These are phyloP conservation scores for Athene noctua DNA, from an alignment of 2,113 vertebrate genomes.

Conservation along the genomic window DNA sequence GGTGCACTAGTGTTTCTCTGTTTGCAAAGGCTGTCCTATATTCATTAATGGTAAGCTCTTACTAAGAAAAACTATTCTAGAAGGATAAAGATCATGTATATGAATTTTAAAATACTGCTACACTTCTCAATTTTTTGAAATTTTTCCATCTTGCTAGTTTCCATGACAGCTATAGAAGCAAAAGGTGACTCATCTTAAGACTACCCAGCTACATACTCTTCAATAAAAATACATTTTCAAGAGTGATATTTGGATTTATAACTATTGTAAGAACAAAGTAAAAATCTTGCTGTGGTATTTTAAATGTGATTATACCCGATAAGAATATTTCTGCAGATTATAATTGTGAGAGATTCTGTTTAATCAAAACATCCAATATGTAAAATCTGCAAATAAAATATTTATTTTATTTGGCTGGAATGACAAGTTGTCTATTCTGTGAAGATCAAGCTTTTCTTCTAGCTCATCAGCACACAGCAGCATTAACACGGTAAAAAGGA, in stretches of 20 bases:
- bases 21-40: neutral
- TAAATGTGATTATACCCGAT: neutral
- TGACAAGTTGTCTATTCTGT: neutral
- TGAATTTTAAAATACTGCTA: conserved; percentile 10
- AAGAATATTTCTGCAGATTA: neutral
- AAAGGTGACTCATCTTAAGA: conserved; percentile 55
- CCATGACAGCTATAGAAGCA: conserved; percentile 63
- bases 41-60: neutral
- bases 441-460: neutral
- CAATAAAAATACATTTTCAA: neutral
- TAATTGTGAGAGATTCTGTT: neutral
- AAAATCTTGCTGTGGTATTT: neutral
- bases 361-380: neutral
- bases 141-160: conserved; percentile 40
- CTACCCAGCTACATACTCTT: neutral
- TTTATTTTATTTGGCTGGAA: neutral
- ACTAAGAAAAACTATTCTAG: neutral
- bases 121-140: neutral
- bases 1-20: neutral
- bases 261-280: neutral
- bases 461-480: neutral
- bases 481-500: neutral
- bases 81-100: neutral
- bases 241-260: neutral
- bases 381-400: neutral